Base-by-base conservation (phyloP, 30 jellyfish, hydroid and myxozoan genomes). In the Pelagia noctiluca region DNA sequence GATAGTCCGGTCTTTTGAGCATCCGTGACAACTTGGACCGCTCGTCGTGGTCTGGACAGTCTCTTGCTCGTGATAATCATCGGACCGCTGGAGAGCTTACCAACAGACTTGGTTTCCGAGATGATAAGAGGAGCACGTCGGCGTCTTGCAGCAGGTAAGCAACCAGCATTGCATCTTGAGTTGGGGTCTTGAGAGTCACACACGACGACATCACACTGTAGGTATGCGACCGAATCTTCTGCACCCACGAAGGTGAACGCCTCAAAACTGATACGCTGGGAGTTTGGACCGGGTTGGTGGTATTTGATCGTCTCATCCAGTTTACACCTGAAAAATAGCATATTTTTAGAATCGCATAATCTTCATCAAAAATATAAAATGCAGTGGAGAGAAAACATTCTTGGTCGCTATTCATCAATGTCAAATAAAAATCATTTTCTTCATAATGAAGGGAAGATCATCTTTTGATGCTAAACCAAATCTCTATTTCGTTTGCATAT, bases 241-340 rank as follows among this genome's bases (percentile, higher is more conserved):
- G 90, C 97, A 0, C 91, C 97, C 26, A 89, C 88, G 53, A 89
- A 89, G 13, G 97, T 75, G 88, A 89, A 89, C 19, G 97, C 89
- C 68, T 89, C 97, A 66, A 82, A 89, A 48, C 97, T 89, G 87
- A 89, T 89, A 4, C 97, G 90, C 30, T 89, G 97, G 0, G 96
- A 36, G 21, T 82, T 76, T 11, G 63, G 31, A 3, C 92, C 85
- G 16, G 96, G 67, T 1, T 88, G 54, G 50, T 89, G 95, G 32
- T 74, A 49, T 23, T 36, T 64, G 16, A 89, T 21, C 1, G 97
- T 89, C 24, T 82, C 90, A 69, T 89, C 97, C 42, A 78, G 33
- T 54, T 63, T 83, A 66, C 97, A 89, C 29, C 97, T 88, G 72
- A 61, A 64, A 86, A 23, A n/a, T n/a, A n/a, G n/a, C n/a, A n/a